Evolutionary conservation across 2,888 invertebrate genomes (phyloP).

Genomic region (Phortica okadai): DNA sequence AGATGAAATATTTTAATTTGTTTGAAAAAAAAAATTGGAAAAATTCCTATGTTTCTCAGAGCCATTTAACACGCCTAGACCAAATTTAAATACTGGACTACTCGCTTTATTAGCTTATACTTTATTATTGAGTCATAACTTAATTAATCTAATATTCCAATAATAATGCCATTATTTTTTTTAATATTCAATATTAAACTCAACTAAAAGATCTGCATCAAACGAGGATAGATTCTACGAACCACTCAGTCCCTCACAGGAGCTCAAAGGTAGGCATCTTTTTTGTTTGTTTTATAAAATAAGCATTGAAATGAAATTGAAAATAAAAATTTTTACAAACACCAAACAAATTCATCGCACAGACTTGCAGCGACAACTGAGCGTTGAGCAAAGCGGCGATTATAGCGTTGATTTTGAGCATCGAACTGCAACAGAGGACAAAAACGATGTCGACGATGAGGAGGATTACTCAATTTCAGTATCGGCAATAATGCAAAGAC

Average conservation of each 20-base stretch:
- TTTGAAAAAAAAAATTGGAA: too few species aligned
- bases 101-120: too few species aligned
- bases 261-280: neutral
- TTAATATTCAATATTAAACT: neutral
- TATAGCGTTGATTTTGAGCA: slow-evolving; percentile 33
- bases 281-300: neutral
- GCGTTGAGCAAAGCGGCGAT: slow-evolving; percentile 2
- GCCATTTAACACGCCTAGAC: too few species aligned
- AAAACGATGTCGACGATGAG: slow-evolving; percentile 79
- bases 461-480: slow-evolving; percentile 92
- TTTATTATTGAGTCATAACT: too few species aligned
- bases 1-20: too few species aligned
- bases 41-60: too few species aligned
- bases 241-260: slow-evolving; percentile 40
- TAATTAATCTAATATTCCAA: neutral
- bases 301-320: neutral
- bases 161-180: neutral
- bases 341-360: neutral
- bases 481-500: slow-evolving; percentile 88
- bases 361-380: slow-evolving; percentile 46
- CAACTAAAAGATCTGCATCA: slow-evolving; percentile 55
- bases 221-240: slow-evolving; percentile 61
- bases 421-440: slow-evolving; percentile 39
- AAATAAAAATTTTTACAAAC: neutral
- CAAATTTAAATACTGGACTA: too few species aligned